These are phyloP conservation scores for Baryphthengus martii DNA, from an alignment of 2,113 vertebrate genomes.

Conservation along the genomic window DNA sequence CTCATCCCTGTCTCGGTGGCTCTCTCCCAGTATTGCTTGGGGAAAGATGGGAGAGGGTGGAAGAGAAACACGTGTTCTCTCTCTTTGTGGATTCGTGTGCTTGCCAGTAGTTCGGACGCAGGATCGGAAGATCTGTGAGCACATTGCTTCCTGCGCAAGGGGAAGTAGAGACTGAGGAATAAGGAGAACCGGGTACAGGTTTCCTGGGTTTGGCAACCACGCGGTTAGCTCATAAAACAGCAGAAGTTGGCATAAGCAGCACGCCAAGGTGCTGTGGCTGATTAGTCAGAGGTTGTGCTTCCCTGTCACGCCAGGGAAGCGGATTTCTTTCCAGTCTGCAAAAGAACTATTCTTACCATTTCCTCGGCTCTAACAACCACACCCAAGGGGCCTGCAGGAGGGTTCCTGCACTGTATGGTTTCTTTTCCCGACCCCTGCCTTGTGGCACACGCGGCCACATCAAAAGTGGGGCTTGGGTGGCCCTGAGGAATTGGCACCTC, in stretches of 20 bases:
- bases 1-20: accelerated
- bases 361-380: not conserved
- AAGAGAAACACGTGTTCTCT: not conserved
- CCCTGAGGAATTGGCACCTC: not conserved
- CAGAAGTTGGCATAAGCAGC: not conserved
- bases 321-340: not conserved
- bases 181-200: accelerated
- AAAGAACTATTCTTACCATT: not conserved
- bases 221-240: not conserved
- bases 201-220: not conserved
- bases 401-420: not conserved
- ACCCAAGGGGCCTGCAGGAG: not conserved
- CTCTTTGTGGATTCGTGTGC: not conserved
- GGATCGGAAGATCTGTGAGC: not conserved
- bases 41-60: not conserved
- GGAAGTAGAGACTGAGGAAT: not conserved
- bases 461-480: not conserved
- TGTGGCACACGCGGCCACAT: accelerated
- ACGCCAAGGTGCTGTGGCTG: not conserved
- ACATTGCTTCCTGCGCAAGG: not conserved
- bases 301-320: accelerated
- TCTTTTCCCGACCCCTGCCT: not conserved
- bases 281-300: not conserved
- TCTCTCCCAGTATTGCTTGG: not conserved
- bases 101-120: accelerated